Evolutionary conservation across 1,140 invertebrate species (phyloP), one percentile per base, ranked within the genome.

Genomic region (Lepidurus apus): DNA sequence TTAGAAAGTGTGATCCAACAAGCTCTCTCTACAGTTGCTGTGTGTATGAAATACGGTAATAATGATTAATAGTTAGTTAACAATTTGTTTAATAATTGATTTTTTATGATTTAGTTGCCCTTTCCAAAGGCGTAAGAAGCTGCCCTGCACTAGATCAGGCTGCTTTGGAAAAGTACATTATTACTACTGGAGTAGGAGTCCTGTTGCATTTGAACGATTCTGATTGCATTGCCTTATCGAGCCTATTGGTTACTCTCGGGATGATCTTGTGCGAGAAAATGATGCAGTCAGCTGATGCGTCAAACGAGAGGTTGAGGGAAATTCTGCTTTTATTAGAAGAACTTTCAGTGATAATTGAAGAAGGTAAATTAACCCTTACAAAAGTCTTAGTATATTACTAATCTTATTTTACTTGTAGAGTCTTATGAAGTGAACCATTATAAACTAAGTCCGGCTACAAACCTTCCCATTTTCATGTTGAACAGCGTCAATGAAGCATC

Each of bases 361-460:
- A 65, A 65, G n/a, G 53, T 65, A 65, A 65, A 21, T 21, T 21
- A 4, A 65, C 13, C 6, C 53, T 7, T 21, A 4, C n/a, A 1
- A 7, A 65, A 4, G 6, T 65, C 6, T 65, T 65, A n/a, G 53
- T 13, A 65, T 65, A 17, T n/a, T n/a, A 34, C 34, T 7, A n/a
- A 65, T 13, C 53, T 9, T 21, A 65, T 65, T 65, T 65, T 17
- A 13, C 0, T 17, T 65, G 8, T 4, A 65, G 53, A 65, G 21
- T 65, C 53, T 65, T 65, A n/a, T 65, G 53, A 65, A 65, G 53
- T 17, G 13, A 65, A 65, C 13, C n/a, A 65, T 65, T 65, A 65
- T 21, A 65, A 65, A 65, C 17, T 13, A 7, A 65, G 7, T 21
- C 53, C 53, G 4, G 53, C 53, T 17, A 65, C 53, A 13, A 11